Base-by-base conservation (phyloP, 2,888 invertebrate species). In the Epistrophe grossulariae region DNA sequence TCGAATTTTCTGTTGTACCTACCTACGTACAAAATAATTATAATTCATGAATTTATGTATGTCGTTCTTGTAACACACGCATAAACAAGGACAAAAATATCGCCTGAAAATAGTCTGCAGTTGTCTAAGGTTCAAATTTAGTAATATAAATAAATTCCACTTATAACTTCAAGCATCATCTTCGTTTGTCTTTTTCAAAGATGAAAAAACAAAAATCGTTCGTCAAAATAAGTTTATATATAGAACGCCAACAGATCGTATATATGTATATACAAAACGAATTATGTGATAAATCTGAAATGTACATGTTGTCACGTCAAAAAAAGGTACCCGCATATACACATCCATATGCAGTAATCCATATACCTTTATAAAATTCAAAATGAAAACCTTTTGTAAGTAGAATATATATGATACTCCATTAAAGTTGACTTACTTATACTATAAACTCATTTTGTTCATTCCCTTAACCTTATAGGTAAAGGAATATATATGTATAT, bases 391-490 rank as follows among this genome's bases (percentile, higher is more conserved):
- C 52, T 50, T 66, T 35, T 52, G 19, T 15, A 48, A 31, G 38
- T 52, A 52, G 24, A 24, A 24, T 24, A 38, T 55, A 43, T 52
- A 52, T 52, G 68, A 38, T 15, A 24, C 24, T 52, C 68, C 52
- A 70, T 70, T 70, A 70, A 70, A 52, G 19, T 70, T 70, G 38
- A 40, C 68, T 52, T 70, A 66, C 31, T 52, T 24, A 35, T 35
- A 19, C 64, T 60, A 62, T 48, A 45, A 66, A 70, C 50, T 70
- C 52, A 7, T 70, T 70, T 50, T 28, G 38, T 19, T 52, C 38
- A 52, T 50, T 52, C 48, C 13, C 52, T 38, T 70, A 70, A 52
- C 52, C 50, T 70, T 7, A 50, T 11, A 24, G 9, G 35, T 35
- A 6, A 1, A 31, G 31, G n/a, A n/a, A n/a, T n/a, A 7, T 31